These are phyloP conservation scores for Dallia pectoralis DNA, from an alignment of 2,797 vertebrate species.

Conservation along the genomic window DNA sequence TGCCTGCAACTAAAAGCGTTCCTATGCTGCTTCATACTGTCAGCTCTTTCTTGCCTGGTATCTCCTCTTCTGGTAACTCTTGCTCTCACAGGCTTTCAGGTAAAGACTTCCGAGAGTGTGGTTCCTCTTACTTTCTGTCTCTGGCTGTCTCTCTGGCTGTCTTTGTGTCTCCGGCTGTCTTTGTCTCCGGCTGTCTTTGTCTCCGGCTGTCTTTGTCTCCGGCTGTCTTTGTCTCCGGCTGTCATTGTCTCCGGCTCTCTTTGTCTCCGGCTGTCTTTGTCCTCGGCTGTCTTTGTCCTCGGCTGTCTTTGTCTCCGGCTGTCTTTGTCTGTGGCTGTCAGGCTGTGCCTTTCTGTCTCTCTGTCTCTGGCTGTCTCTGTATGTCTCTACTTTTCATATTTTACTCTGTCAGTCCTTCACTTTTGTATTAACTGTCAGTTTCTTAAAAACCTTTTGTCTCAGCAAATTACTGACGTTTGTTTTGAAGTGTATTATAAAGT, in stretches of 20 bases:
- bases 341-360: constrained; percentile 1
- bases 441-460: not conserved
- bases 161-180: too few relatives aligned
- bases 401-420: not conserved
- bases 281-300: too few relatives aligned
- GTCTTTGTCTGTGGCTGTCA: not conserved
- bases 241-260: too few relatives aligned
- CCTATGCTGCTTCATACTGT: constrained; percentile 98
- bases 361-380: constrained; percentile 1
- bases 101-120: constrained; percentile 78
- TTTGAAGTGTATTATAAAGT: not conserved
- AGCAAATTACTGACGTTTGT: not conserved
- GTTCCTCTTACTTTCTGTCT: not conserved
- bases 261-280: not conserved
- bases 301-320: not conserved
- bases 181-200: not conserved
- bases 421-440: not conserved
- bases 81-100: constrained; percentile 98
- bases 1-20: constrained; percentile 96
- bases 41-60: constrained; percentile 98
- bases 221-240: not conserved
- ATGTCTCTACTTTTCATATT: not conserved
- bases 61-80: constrained; percentile 94
- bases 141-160: not conserved
- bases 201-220: constrained; percentile 4